Conservation (phyloP, 2,113 vertebrate genomes). For the Blennius ocellaris region DNA sequence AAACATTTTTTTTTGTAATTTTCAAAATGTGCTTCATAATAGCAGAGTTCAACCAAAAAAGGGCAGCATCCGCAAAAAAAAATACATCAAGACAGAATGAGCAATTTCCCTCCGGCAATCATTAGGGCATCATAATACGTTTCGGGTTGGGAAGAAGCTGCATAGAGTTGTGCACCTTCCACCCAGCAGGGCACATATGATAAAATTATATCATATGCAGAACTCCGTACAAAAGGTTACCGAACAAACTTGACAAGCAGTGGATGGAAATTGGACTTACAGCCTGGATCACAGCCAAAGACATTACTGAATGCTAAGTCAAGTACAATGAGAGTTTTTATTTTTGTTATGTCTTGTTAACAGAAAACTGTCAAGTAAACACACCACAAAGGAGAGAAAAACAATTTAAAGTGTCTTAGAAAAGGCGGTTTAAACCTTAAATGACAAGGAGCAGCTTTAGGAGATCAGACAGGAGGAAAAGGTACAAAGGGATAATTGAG, state of each 20-base stretch:
- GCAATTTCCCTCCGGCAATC: conserved; percentile 48
- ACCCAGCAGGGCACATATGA: conserved; percentile 21
- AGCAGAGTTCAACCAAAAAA: conserved; percentile 42
- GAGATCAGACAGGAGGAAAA: conserved; percentile 32
- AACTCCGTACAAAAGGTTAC: conserved; percentile 34
- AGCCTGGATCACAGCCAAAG: conserved; percentile 31
- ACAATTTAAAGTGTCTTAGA: conserved; percentile 25
- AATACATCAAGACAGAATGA: conserved; percentile 26
- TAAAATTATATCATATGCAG: conserved; percentile 34
- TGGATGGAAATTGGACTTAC: conserved; percentile 10
- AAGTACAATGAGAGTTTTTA: conserved; percentile 21
- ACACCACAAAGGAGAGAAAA: conserved; percentile 24
- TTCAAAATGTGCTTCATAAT: conserved; percentile 45
- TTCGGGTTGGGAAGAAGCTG: conserved; percentile 17
- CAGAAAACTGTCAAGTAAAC: conserved; percentile 23
- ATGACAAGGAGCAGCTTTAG: conserved; percentile 44
- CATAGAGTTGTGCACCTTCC: conserved; percentile 30
- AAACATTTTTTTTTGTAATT: conserved; percentile 3
- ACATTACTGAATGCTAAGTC: conserved; percentile 9
- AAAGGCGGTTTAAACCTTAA: conserved; percentile 35
- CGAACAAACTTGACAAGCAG: conserved; percentile 15
- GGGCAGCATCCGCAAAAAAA: conserved; percentile 40
- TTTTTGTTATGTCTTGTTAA: conserved; percentile 30
- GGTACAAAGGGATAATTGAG: conserved; percentile 62
- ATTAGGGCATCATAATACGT: conserved; percentile 32